These are phyloP conservation scores for Aldabrachelys gigantea DNA, from an alignment of 2,113 vertebrate species.

Conservation along the genomic window DNA sequence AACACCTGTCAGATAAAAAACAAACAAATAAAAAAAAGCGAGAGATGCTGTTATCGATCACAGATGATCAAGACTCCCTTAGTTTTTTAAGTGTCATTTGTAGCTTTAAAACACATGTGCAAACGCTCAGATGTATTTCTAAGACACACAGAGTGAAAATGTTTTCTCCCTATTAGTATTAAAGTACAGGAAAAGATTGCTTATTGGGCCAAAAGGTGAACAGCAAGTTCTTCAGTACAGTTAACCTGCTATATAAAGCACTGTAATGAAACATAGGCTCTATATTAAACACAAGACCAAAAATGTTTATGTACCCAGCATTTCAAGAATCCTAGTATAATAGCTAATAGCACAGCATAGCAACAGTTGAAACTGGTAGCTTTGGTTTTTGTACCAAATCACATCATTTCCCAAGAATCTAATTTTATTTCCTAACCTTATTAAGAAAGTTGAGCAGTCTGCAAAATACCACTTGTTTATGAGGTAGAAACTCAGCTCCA, in stretches of 20 bases:
- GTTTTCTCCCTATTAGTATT: neutral
- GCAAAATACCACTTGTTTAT: neutral
- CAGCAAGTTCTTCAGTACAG: neutral
- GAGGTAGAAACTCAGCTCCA: slow-evolving; percentile 8
- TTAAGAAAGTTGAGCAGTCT: neutral
- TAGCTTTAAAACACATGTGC: slow-evolving; percentile 32
- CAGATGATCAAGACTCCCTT: slow-evolving; percentile 82
- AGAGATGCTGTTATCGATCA: slow-evolving; percentile 86
- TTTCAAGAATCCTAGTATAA: neutral
- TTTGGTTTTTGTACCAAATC: neutral
- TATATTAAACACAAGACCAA: neutral
- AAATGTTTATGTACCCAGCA: neutral
- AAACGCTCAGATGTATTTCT: slow-evolving; percentile 4
- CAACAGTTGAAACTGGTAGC: slow-evolving; percentile 23
- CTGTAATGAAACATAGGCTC: accelerated
- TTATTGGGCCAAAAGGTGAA: neutral
- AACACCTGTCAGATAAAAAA: slow-evolving; percentile 86
- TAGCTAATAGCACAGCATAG: slow-evolving; percentile 20
- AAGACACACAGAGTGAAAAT: neutral
- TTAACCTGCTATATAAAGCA: neutral
- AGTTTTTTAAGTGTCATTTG: slow-evolving; percentile 51
- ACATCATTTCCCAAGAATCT: slow-evolving; percentile 27
- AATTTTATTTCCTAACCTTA: slow-evolving; percentile 48
- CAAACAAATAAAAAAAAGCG: slow-evolving; percentile 69
- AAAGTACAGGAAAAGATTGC: neutral